Evolutionary conservation across 1,140 invertebrate species (phyloP), one percentile per base, ranked within the genome.

Genomic region (Penaeus vannamei): DNA sequence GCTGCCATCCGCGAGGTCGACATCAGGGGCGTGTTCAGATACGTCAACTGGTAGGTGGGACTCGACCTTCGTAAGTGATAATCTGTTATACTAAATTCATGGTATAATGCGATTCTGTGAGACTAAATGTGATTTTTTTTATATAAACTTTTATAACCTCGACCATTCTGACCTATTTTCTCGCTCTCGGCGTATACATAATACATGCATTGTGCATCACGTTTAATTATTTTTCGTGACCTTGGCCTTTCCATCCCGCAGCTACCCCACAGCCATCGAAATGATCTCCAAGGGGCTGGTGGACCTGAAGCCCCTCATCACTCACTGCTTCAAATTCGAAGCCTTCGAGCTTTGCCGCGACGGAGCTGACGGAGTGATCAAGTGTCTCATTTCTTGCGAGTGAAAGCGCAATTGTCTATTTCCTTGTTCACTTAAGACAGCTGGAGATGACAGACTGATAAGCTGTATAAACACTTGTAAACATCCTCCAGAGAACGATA

Each of bases 261-360:
- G 36, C 36, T 42, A 42, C 36, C 95, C 96, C 2, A 95, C 96
- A 82, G 97, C 98, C 0, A 93, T 99, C 86, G 94, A 96, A 2
- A 94, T 99, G 93, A 95, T 99, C 3, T 95, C 97, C 1, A 95
- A 95, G 86, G 96, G 97, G 4, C 95, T 95, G 93, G 94, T 98
- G 5, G 94, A 99, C 92, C 95, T 98, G 0, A 97, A 97, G 92
- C 95, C 96, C 8, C 93, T 99, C 61, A 96, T 99, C 22, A 98
- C 98, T 0, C 98, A 99, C 93, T 96, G 97, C 92, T 99, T 95
- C 92, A 95, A 94, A 83, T 93, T 99, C 1, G 97, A 98, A 92
- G 98, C 98, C 0, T 99, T 98, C 93, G 95, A 98, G 91, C 95
- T 95, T 10, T 95, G 97, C 0, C 95, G 95, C 90, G 94, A 94